Evolutionary conservation across 2,113 vertebrate genomes (phyloP).

Genomic region (Callaeas wilsoni): DNA sequence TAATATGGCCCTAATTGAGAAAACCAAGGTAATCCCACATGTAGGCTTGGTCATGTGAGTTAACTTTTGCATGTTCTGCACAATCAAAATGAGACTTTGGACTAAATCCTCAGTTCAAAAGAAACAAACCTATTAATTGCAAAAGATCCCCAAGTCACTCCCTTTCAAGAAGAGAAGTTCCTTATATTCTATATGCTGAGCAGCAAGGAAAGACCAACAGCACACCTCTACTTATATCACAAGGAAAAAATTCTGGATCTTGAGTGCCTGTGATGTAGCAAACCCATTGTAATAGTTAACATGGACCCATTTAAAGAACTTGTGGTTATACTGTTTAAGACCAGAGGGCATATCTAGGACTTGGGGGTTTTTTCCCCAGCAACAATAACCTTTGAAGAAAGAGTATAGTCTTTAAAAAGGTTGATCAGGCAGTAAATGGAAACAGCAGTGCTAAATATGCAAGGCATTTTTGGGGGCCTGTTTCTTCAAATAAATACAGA

Average conservation of each 20-base stretch:
- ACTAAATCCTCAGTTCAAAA: neutral
- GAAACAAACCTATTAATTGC: neutral
- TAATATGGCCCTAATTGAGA: neutral
- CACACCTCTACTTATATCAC: neutral
- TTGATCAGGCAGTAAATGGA: neutral
- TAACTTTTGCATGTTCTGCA: neutral
- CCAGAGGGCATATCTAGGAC: neutral
- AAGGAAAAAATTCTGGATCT: neutral
- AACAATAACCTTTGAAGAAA: slow-evolving; percentile 5
- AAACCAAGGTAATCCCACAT: neutral
- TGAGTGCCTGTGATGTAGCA: neutral
- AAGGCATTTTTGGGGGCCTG: neutral
- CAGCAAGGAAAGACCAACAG: neutral
- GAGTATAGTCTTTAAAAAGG: neutral
- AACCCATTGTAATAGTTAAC: neutral
- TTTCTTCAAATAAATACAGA: slow-evolving; percentile 10
- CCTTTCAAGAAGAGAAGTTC: neutral
- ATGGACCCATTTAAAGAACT: neutral
- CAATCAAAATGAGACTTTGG: neutral
- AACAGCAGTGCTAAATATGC: neutral
- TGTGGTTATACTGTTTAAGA: neutral
- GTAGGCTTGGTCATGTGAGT: neutral
- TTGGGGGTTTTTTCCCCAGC: neutral
- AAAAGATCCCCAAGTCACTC: neutral
- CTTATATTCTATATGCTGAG: neutral